Evolutionary conservation across 2,113 vertebrate species (phyloP), one percentile per base, ranked within the genome.

Genomic region (Butastur rufipennis): DNA sequence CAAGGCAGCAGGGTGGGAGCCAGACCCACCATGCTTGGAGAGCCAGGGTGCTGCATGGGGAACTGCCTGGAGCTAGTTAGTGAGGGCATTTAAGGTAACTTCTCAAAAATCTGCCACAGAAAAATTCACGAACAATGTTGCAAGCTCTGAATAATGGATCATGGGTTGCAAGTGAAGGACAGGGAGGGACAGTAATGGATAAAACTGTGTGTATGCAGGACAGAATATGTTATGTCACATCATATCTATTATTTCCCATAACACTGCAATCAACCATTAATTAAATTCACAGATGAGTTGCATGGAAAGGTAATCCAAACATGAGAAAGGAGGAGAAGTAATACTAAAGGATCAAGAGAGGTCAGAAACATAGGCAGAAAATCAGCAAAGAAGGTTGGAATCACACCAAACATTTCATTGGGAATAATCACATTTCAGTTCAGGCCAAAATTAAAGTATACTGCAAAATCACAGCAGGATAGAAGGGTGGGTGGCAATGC

Each of bases 81-180:
- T 1, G 29, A 25, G 72, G 88, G 43, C 36, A 29, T 29, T 47
- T 12, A 38, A 61, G 45, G 87, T 40, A 66, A 47, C 10, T 9
- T 3, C 66, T 38, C 56, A 38, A 3, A 53, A 15, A 12, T 55
- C 52, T 42, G 53, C 42, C 65, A 29, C 9, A 22, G 74, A 52
- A 53, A 29, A 56, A 65, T 7, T 9, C 43, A 50, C 1, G 0
- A 38, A 23, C 32, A 18, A 19, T 0, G 9, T 53, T 58, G 26
- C 38, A 40, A 36, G 34, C 31, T 77, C 71, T 47, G 85, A 70
- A 61, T 14, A 43, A 47, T 2, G 42, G 36, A 21, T 23, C 29
- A 10, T 34, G 47, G 59, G 29, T 71, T 95, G n/a, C 21, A 17
- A 68, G 55, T 17, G 48, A 36, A 82, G 65, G 55, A 13, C 27